Conservation (phyloP, 2,113 vertebrate genomes). For the Ceratotherium simum region DNA sequence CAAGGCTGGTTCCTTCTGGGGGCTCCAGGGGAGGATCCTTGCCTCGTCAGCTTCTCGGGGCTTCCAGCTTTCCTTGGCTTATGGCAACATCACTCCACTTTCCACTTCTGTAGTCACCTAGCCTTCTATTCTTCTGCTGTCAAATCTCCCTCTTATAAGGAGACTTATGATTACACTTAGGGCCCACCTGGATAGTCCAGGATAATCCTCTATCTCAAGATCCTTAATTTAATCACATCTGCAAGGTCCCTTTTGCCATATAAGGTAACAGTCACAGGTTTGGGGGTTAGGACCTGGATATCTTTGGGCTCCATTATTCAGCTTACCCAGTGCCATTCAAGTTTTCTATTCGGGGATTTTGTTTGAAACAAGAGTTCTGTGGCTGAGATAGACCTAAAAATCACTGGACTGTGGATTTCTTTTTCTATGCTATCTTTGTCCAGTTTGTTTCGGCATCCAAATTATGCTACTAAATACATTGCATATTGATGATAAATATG, state of each 20-base stretch:
- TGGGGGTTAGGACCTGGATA: background rate
- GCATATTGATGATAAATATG: background rate
- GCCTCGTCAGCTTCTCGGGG: background rate
- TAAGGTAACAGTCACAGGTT: background rate
- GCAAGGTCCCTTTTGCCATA: background rate
- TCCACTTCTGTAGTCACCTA: background rate
- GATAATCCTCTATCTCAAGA: background rate
- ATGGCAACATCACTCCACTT: background rate
- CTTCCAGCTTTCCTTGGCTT: background rate
- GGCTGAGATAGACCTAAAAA: background rate
- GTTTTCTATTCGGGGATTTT: background rate
- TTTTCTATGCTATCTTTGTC: background rate
- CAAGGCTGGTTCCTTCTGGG: background rate
- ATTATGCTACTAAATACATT: background rate
- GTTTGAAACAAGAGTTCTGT: background rate
- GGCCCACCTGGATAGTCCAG: background rate
- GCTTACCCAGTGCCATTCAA: no score
- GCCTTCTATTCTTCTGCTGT: background rate
- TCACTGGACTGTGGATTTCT: background rate
- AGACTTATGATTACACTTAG: background rate
- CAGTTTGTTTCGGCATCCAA: background rate
- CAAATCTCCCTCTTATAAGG: background rate
- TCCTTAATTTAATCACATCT: no score
- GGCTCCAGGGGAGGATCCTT: background rate
- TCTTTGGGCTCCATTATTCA: background rate